These are phyloP conservation scores for Resseliella maxima DNA, from an alignment of 2,888 invertebrate genomes.

Conservation along the genomic window DNA sequence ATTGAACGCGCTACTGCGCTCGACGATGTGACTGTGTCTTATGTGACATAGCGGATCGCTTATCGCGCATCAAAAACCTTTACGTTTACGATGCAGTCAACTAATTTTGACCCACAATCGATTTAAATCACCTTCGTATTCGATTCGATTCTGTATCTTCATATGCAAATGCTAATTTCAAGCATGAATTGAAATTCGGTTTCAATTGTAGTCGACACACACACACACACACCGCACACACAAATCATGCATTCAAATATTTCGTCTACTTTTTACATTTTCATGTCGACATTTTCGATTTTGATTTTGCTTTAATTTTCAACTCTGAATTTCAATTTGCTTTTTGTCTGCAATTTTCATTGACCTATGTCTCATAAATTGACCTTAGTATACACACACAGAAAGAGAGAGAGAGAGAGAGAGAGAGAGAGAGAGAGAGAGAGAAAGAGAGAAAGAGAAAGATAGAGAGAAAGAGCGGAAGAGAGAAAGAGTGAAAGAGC, in stretches of 20 bases:
- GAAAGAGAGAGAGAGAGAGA: no score
- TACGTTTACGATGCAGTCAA: not conserved
- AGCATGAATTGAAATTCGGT: no score
- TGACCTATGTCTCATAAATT: not conserved
- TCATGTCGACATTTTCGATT: no score
- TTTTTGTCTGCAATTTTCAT: not conserved
- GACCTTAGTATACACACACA: not conserved
- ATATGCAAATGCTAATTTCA: not conserved
- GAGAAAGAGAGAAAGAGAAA: no score
- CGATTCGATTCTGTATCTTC: not conserved
- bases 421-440: no score
- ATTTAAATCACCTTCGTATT: not conserved
- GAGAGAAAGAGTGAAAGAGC: no score
- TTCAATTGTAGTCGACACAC: no score
- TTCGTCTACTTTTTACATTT: no score
- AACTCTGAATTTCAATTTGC: no score
- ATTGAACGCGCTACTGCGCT: not conserved
- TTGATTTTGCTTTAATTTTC: not conserved
- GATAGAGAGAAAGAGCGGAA: no score
- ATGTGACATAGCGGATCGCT: not conserved
- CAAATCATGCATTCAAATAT: no score
- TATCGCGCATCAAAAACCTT: not conserved
- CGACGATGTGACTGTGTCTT: not conserved
- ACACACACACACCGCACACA: no score
- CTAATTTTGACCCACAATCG: constrained; percentile 47